Percentiles rank a stretch among this genome's conserved stretches.
These are phyloP conservation scores for Thalpophila matura DNA, from an alignment of 2,888 invertebrate genomes.

Conservation along the genomic window DNA sequence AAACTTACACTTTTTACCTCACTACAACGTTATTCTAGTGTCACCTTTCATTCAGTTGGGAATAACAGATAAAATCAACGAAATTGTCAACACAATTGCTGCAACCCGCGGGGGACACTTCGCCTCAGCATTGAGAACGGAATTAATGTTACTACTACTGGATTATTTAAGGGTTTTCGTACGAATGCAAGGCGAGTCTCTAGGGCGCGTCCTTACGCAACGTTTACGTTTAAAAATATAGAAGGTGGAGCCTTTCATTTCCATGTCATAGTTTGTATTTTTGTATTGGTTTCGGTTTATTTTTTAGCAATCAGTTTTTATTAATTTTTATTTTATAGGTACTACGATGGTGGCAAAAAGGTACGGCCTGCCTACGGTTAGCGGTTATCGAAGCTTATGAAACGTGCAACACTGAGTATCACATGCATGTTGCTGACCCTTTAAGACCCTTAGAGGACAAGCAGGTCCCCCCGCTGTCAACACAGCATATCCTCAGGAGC, in stretches of 20 bases:
- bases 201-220: conserved; percentile 50
- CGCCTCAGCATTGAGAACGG: conserved; percentile 21
- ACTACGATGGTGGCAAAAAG: too few relatives aligned
- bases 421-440: too few relatives aligned
- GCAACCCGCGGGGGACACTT: conserved; percentile 45
- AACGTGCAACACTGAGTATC: too few relatives aligned
- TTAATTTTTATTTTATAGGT: too few relatives aligned
- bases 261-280: conserved; percentile 9
- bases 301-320: neutral
- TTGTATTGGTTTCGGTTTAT: conserved; percentile 10
- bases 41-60: conserved; percentile 41
- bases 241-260: conserved; percentile 7
- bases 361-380: too few relatives aligned
- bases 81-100: conserved; percentile 57
- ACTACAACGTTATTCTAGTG: conserved; percentile 19
- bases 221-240: conserved; percentile 36
- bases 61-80: conserved; percentile 60
- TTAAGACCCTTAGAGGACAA: too few relatives aligned
- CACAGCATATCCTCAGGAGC: too few relatives aligned
- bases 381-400: too few relatives aligned
- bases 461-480: too few relatives aligned
- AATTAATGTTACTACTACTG: conserved; percentile 50
- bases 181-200: conserved; percentile 50
- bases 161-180: conserved; percentile 55
- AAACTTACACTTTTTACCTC: conserved; percentile 56